These are phyloP conservation scores for Sylvilagus floridanus DNA, from an alignment of 2,797 vertebrate species.

Conservation along the genomic window DNA sequence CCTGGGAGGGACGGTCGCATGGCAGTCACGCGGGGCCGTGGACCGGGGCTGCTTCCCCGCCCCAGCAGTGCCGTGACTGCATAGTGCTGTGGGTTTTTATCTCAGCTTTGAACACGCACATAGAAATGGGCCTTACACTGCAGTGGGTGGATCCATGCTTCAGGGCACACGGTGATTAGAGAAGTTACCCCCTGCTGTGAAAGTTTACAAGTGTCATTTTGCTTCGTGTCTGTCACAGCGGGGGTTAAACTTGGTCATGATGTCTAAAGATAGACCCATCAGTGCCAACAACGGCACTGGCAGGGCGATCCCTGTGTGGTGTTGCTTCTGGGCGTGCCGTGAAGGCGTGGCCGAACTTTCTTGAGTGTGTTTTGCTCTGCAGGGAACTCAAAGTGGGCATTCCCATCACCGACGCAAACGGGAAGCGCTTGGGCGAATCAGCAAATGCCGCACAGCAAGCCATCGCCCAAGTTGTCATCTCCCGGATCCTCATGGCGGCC, in stretches of 20 bases:
- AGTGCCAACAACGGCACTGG: background rate
- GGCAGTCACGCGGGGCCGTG: background rate
- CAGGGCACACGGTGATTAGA: background rate
- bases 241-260: background rate
- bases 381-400: slow-evolving; percentile 97
- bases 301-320: background rate
- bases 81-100: background rate
- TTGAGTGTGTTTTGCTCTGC: slow-evolving; percentile 39
- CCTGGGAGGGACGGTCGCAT: no score
- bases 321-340: rapidly evolving
- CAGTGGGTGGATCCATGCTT: background rate
- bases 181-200: background rate
- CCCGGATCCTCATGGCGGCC: slow-evolving; percentile 98
- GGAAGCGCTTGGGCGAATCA: slow-evolving; percentile 96
- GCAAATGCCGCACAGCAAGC: slow-evolving; percentile 96
- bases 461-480: slow-evolving; percentile 97
- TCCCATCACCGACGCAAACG: slow-evolving; percentile 95
- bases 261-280: slow-evolving; percentile 18
- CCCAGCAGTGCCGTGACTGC: background rate
- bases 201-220: background rate
- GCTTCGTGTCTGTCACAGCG: background rate
- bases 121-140: slow-evolving; percentile 1
- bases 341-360: background rate
- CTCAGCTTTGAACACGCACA: background rate
- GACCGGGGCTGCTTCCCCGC: rapidly evolving